phyloP scores from a whole-genome alignment of 2,888 invertebrate species.

The Pinctada fucata region DNA sequence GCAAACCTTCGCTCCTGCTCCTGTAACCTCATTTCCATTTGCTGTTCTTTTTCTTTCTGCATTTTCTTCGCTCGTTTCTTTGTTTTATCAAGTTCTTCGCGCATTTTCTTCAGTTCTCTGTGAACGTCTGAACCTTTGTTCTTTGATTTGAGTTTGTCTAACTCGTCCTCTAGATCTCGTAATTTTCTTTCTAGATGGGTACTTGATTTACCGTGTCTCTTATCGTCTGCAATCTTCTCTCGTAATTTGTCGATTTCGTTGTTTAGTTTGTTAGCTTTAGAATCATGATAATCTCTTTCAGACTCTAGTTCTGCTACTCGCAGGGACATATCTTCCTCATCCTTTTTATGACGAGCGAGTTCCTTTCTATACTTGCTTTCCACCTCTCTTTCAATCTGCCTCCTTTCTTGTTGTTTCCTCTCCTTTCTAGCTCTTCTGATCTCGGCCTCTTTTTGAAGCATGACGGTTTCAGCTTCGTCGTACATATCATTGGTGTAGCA shows the following conservation, averaged over 20 bases:
- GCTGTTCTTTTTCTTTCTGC: conserved; percentile 11
- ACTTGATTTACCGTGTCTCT: conserved; percentile 9
- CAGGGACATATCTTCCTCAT: conserved; percentile 7
- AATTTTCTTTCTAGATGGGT: neutral
- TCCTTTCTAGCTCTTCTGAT: conserved; percentile 13
- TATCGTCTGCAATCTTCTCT: conserved; percentile 9
- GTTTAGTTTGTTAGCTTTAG: neutral
- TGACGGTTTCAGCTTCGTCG: conserved; percentile 33
- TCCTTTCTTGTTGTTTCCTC: conserved; percentile 18
- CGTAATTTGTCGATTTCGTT: conserved; percentile 4
- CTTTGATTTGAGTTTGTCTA: neutral
- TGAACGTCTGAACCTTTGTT: neutral
- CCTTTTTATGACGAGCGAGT: neutral
- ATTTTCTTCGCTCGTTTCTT: conserved; percentile 8
- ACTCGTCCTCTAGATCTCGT: conserved; percentile 4
- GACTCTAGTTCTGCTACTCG: conserved; percentile 19
- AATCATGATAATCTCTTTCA: neutral
- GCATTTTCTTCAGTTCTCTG: conserved; percentile 11
- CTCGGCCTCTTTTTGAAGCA: conserved; percentile 20
- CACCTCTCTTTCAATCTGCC: conserved; percentile 18
- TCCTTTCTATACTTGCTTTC: conserved; percentile 16
- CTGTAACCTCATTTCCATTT: conserved; percentile 12
- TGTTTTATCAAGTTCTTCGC: conserved; percentile 1
- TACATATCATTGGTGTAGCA: conserved; percentile 45
- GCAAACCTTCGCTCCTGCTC: conserved; percentile 15